Evolutionary conservation across 2,113 vertebrate species (phyloP).

Genomic region (Chloropsis hardwickii): DNA sequence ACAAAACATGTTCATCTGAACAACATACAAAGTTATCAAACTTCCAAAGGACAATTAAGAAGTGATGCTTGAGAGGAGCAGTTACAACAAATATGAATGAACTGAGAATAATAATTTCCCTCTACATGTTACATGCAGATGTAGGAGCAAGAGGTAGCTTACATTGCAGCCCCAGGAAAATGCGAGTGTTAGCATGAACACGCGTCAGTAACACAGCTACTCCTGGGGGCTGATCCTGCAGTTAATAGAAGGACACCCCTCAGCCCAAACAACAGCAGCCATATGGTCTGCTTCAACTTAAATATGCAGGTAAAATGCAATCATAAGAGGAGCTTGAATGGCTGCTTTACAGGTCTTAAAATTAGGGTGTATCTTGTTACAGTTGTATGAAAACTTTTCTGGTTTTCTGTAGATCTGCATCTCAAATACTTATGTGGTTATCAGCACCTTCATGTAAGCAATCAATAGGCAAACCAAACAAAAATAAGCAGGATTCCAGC

Average conservation of each 20-base stretch:
- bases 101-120: background rate
- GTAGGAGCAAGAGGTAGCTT: background rate
- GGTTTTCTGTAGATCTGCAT: background rate
- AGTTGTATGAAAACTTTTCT: background rate
- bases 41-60: background rate
- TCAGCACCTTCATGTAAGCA: background rate
- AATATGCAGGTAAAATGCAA: background rate
- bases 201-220: background rate
- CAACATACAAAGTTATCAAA: background rate
- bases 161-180: background rate
- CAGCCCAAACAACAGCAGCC: background rate
- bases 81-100: background rate
- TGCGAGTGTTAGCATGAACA: background rate
- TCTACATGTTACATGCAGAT: accelerated
- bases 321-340: background rate
- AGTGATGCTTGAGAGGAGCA: background rate
- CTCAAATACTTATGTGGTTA: accelerated
- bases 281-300: background rate
- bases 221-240: background rate
- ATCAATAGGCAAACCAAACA: background rate
- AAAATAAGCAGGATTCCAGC: background rate
- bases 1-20: background rate
- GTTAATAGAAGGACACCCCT: background rate
- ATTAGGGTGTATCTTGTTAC: background rate
- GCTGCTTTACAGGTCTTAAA: background rate